These are phyloP conservation scores for Caenorhabditis macrosperma DNA, from an alignment of 2,888 invertebrate genomes.

Conservation along the genomic window DNA sequence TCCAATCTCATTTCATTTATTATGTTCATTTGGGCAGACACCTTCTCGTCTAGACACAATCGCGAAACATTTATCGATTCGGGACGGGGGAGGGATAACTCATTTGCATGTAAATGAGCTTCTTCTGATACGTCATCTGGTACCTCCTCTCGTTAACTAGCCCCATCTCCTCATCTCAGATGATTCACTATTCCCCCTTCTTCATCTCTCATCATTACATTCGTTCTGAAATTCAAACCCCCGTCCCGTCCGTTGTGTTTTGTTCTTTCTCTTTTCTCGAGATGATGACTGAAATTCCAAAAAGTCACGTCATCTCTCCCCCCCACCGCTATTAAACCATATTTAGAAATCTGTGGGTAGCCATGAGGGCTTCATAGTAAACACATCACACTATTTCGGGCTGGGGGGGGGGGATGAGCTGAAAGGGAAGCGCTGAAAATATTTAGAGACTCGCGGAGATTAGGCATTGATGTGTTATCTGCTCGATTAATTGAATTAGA, in stretches of 20 bases:
- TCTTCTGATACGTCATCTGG: background rate
- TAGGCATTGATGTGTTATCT: background rate
- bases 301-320: conserved; percentile 3
- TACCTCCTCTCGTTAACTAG: background rate
- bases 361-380: background rate
- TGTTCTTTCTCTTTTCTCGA: background rate
- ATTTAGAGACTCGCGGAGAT: background rate
- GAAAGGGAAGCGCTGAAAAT: background rate
- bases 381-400: background rate
- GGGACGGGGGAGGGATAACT: too few species aligned
- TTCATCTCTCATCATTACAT: background rate
- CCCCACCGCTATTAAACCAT: background rate
- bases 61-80: too few species aligned
- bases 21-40: background rate
- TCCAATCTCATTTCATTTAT: background rate
- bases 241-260: conserved; percentile 10
- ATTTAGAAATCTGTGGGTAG: background rate
- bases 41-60: background rate
- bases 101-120: background rate
- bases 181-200: background rate
- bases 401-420: background rate
- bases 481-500: conserved; percentile 1
- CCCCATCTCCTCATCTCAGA: background rate
- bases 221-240: conserved; percentile 33
- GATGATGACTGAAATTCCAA: background rate